Evolutionary conservation across 2,797 vertebrate species (phyloP), one percentile per base, ranked within the genome.

Genomic region (Dendrocincla tyrannina): DNA sequence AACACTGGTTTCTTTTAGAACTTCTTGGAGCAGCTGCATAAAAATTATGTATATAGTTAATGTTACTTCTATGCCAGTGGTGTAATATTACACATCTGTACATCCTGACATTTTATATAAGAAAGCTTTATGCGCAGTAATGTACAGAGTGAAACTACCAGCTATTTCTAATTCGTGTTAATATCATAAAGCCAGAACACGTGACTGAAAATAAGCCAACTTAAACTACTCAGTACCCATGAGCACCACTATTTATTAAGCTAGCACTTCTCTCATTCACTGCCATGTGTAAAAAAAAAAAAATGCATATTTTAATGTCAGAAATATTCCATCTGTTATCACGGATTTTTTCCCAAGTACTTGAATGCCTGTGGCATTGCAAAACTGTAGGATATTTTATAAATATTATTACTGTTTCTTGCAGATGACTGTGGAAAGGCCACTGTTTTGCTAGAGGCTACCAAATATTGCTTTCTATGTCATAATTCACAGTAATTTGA

Each of bases 321-420:
- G 73, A 95, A 91, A 3, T 47, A 84, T 84, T 91, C 87, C 79
- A 96, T 95, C 77, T 94, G 70, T 92, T 94, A 91, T 80, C 67
- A 35, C 24, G 23, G 47, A 39, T 73, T 77, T 91, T 92, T 72
- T 4, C 19, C 22, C 74, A 80, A 91, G 60, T 62, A 41, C 74
- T 32, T 84, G 63, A 92, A 89, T 83, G 46, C 60, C 60, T 86
- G 22, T 67, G 67, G 67, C 55, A 58, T 63, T 93, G 66, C 20
- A 63, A 73, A 95, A 87, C 89, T 66, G 7, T 41, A 73, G 83
- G 44, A 18, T 63, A n/a, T 84, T 94, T 95, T 88, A 68, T 84
- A 68, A 95, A 69, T 25, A 53, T 27, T 86, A 25, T 67, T 67
- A 84, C 24, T 39, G 5, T 74, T 88, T 52, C 28, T 67, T 84